These are phyloP conservation scores for Apodemia arnacis DNA, from an alignment of 2,888 invertebrate species.

Conservation along the genomic window DNA sequence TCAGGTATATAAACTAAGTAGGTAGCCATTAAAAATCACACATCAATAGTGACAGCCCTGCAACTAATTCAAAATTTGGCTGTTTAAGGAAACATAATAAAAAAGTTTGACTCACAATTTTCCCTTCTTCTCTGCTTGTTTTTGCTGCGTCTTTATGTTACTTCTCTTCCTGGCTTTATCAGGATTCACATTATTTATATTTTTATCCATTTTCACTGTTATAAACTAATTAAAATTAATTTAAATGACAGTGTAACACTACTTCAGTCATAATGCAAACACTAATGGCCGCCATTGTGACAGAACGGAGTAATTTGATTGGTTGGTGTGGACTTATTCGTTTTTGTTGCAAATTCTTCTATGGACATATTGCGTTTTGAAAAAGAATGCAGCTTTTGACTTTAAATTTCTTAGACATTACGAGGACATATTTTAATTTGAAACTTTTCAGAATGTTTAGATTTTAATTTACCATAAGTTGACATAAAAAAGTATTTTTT, in stretches of 20 bases:
- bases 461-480: slow-evolving; percentile 2
- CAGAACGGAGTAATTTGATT: neutral
- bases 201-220: neutral
- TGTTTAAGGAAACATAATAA: too few species aligned
- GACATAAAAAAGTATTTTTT: neutral
- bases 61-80: too few species aligned
- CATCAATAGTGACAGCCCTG: too few species aligned
- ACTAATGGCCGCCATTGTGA: neutral
- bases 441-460: neutral
- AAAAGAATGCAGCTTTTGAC: neutral
- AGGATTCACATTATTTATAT: neutral
- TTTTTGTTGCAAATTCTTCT: neutral
- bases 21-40: too few species aligned
- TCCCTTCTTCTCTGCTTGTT: slow-evolving; percentile 30
- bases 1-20: too few species aligned
- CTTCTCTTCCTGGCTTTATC: slow-evolving; percentile 22
- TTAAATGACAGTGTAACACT: neutral
- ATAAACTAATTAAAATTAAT: slow-evolving; percentile 18
- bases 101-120: neutral
- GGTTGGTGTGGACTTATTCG: neutral
- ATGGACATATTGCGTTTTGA: neutral
- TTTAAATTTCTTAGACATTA: neutral
- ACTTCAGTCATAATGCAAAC: neutral
- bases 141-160: slow-evolving; percentile 56
- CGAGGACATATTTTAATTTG: slow-evolving; percentile 14